Evolutionary conservation across 2,888 invertebrate species (phyloP).

Genomic region (Synanthedon tipuliformis): DNA sequence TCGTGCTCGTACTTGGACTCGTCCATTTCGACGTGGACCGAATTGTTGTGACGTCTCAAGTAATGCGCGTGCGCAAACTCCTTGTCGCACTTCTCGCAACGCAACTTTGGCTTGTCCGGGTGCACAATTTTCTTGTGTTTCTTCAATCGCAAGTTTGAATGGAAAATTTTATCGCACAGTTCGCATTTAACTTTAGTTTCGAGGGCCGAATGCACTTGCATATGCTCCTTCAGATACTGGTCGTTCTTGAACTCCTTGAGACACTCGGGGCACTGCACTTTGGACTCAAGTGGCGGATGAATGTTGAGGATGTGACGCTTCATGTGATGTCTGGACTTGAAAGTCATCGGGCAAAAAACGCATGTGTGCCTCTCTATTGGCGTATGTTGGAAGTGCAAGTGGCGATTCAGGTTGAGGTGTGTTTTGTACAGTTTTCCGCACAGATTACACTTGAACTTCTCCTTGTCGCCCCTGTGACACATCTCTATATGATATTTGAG

Average conservation of each 20-base stretch:
- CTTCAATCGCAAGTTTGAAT: slow-evolving; percentile 50
- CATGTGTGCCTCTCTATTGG: slow-evolving; percentile 49
- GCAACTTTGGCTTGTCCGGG: slow-evolving; percentile 47
- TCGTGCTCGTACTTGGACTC: slow-evolving; percentile 49
- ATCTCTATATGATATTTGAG: slow-evolving; percentile 46
- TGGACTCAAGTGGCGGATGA: slow-evolving; percentile 57
- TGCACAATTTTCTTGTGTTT: slow-evolving; percentile 62
- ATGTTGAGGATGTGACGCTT: slow-evolving; percentile 57
- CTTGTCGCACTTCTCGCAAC: slow-evolving; percentile 55
- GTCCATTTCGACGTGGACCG: slow-evolving; percentile 49
- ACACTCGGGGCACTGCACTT: slow-evolving; percentile 55
- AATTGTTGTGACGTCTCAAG: slow-evolving; percentile 42
- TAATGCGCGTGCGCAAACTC: slow-evolving; percentile 60
- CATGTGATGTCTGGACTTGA: slow-evolving; percentile 59
- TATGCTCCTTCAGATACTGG: slow-evolving; percentile 57
- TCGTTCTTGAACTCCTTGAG: slow-evolving; percentile 61
- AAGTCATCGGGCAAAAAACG: slow-evolving; percentile 58
- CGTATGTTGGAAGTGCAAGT: slow-evolving; percentile 50
- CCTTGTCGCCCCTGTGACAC: slow-evolving; percentile 37
- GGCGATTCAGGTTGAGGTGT: slow-evolving; percentile 44
- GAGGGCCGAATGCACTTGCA: slow-evolving; percentile 53
- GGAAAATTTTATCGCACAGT: slow-evolving; percentile 53
- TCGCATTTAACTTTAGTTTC: slow-evolving; percentile 59
- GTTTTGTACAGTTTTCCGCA: slow-evolving; percentile 55
- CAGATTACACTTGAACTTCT: slow-evolving; percentile 48